Conservation (phyloP, 2,888 invertebrate genomes). For the Melanotus villosus region DNA sequence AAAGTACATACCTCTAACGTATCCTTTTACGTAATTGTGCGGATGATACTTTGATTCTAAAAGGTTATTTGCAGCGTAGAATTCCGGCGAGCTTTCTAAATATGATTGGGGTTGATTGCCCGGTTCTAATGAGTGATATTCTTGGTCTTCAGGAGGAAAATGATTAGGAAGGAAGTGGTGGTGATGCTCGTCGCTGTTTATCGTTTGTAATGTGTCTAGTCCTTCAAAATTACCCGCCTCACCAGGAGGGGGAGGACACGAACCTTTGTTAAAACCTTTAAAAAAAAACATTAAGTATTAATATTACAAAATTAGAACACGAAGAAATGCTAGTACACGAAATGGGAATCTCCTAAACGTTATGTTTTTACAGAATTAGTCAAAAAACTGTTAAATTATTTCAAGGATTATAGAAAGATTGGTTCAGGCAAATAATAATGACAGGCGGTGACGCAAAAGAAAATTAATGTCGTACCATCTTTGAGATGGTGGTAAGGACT, state of each 20-base stretch:
- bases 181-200: conserved; percentile 67
- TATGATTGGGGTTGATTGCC: conserved; percentile 73
- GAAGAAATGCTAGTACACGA: too few relatives aligned
- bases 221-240: conserved; percentile 72
- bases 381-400: too few relatives aligned
- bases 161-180: conserved; percentile 62
- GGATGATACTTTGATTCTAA: conserved; percentile 79
- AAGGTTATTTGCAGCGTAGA: conserved; percentile 77
- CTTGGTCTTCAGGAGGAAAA: conserved; percentile 73
- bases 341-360: too few relatives aligned
- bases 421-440: too few relatives aligned
- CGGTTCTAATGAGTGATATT: conserved; percentile 72
- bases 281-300: neutral
- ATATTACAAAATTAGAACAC: conserved; percentile 43
- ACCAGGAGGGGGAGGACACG: conserved; percentile 70
- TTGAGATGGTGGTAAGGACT: conserved; percentile 65
- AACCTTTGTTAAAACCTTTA: conserved; percentile 61
- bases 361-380: too few relatives aligned
- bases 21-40: conserved; percentile 77
- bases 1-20: conserved; percentile 81
- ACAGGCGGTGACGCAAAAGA: neutral
- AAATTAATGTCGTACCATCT: conserved; percentile 62
- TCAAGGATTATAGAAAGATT: too few relatives aligned
- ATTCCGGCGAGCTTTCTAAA: conserved; percentile 81
- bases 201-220: conserved; percentile 67